Conservation (phyloP, 2,888 invertebrate genomes). For the Prenolepis imparis region DNA sequence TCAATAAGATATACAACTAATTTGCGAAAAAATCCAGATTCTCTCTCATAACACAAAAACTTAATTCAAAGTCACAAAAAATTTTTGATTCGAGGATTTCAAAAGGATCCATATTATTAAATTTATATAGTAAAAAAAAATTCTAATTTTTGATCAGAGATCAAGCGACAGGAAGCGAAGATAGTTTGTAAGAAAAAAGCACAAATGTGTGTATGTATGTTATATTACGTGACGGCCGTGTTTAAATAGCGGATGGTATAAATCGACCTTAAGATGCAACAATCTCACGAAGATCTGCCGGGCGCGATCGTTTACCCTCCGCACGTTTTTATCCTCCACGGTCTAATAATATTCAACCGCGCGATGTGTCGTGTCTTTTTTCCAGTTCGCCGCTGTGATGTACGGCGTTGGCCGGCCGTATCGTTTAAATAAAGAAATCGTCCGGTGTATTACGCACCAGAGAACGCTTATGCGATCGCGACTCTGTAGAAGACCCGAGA, state of each 20-base stretch:
- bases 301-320: constrained; percentile 41
- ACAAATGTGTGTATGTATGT: background rate
- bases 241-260: constrained; percentile 25
- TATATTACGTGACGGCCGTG: constrained; percentile 6
- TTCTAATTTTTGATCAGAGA: constrained; percentile 18
- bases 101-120: background rate
- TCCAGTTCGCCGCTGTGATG: constrained; percentile 50
- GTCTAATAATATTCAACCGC: constrained; percentile 53
- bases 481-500: constrained; percentile 23
- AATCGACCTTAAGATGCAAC: constrained; percentile 40
- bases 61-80: background rate
- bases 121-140: background rate
- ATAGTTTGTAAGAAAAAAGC: constrained; percentile 1
- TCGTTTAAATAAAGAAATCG: constrained; percentile 55
- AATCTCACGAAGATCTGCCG: constrained; percentile 43
- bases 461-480: constrained; percentile 42
- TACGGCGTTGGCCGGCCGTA: constrained; percentile 45
- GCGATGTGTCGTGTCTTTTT: constrained; percentile 37
- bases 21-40: background rate
- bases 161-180: constrained; percentile 27
- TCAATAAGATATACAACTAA: background rate
- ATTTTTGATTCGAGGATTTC: too few relatives aligned
- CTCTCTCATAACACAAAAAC: background rate
- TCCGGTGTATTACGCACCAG: constrained; percentile 45
- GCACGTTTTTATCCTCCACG: constrained; percentile 48